Conservation (phyloP, 2,113 vertebrate species). For the Lonchura striata region DNA sequence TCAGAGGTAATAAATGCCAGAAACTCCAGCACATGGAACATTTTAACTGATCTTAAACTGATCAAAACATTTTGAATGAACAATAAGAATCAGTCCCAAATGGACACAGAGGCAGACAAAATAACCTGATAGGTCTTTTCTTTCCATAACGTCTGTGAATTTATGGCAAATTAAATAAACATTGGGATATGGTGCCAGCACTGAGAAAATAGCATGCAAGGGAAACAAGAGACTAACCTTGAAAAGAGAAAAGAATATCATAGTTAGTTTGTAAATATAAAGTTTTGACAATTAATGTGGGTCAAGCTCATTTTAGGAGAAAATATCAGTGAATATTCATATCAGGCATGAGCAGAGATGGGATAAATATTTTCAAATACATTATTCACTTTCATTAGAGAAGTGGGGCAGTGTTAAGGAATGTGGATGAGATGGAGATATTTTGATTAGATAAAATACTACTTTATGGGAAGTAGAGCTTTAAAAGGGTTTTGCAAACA, state of each 20-base stretch:
- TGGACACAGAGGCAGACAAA: background rate
- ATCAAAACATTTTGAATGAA: conserved; percentile 34
- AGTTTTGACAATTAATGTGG: background rate
- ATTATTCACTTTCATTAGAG: background rate
- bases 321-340: background rate
- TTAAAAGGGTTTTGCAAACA: background rate
- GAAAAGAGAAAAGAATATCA: background rate
- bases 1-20: conserved; percentile 15
- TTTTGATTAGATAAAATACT: background rate
- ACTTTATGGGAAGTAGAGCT: background rate
- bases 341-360: background rate
- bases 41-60: conserved; percentile 28
- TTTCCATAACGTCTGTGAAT: background rate
- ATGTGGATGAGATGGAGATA: background rate
- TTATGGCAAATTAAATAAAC: conserved; percentile 12
- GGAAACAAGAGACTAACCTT: background rate
- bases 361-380: background rate
- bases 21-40: background rate
- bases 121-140: background rate
- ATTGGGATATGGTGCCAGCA: background rate
- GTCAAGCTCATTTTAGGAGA: background rate
- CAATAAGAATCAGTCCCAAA: conserved; percentile 20
- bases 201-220: background rate
- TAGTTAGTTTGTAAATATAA: background rate
- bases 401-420: background rate